phyloP scores from a whole-genome alignment of 2,113 vertebrate species.

The Larimichthys crocea region DNA sequence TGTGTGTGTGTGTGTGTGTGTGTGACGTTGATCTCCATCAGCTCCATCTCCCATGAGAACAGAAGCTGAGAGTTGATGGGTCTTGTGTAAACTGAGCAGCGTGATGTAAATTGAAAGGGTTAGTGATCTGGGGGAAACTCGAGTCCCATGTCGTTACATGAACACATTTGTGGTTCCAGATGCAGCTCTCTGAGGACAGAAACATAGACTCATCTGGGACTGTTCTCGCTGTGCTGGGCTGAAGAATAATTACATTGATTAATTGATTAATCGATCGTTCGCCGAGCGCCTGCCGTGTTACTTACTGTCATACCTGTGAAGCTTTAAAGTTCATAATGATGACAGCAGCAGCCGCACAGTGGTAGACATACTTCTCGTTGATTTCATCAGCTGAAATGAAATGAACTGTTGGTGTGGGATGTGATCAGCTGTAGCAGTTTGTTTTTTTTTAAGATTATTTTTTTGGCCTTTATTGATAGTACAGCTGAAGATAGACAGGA shows the following conservation, averaged over 20 bases:
- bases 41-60: constrained; percentile 27
- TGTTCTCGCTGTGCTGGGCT: constrained; percentile 3
- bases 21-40: not conserved
- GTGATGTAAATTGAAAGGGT: constrained; percentile 71
- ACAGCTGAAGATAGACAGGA: too few species aligned
- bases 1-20: too few species aligned
- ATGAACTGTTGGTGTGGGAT: not conserved
- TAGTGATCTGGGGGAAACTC: constrained; percentile 70
- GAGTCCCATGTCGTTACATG: constrained; percentile 54
- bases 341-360: not conserved
- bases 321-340: not conserved
- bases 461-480: too few species aligned
- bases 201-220: constrained; percentile 20
- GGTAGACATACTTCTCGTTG: not conserved
- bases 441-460: too few species aligned
- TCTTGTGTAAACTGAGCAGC: constrained; percentile 67
- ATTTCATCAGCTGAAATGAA: too few species aligned
- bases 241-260: not conserved
- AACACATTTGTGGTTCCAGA: constrained; percentile 51
- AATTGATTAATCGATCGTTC: not conserved
- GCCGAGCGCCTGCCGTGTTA: not conserved
- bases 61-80: constrained; percentile 27
- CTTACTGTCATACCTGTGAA: not conserved
- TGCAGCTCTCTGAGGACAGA: constrained; percentile 39
- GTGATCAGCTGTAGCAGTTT: not conserved